Percentiles rank a stretch among this genome's conserved stretches.
Conservation (phyloP, 2,797 vertebrate genomes). For the Podargus strigoides region DNA sequence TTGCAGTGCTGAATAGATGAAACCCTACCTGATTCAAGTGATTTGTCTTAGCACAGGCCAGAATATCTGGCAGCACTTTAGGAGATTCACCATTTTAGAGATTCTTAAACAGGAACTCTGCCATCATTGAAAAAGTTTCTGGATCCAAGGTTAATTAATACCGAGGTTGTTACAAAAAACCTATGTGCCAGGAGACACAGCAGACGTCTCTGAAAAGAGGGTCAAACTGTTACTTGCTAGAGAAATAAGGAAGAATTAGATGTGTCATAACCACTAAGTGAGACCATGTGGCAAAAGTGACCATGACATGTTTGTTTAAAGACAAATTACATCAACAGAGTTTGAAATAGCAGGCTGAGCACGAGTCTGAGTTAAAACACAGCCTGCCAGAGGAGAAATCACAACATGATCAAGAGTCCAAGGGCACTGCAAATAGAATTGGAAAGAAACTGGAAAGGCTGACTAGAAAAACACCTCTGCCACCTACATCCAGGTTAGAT, state of each 20-base stretch:
- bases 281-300: background rate
- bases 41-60: background rate
- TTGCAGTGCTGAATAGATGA: background rate
- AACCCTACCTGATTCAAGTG: background rate
- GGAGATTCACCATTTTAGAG: background rate
- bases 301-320: conserved; percentile 20
- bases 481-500: background rate
- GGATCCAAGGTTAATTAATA: background rate
- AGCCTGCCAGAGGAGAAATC: background rate
- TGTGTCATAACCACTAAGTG: conserved; percentile 21
- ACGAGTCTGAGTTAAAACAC: background rate
- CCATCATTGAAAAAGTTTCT: background rate
- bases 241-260: conserved; percentile 32
- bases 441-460: background rate
- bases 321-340: background rate
- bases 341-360: background rate
- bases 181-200: background rate
- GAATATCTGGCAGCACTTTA: background rate
- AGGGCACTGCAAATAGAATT: background rate
- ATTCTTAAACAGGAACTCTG: background rate
- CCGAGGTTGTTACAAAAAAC: background rate
- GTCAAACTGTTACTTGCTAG: background rate
- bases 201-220: background rate
- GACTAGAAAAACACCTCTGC: background rate
- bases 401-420: background rate